Evolutionary conservation across 2,797 vertebrate genomes (phyloP), one percentile per base, ranked within the genome.

Genomic region (Silurus aristotelis): DNA sequence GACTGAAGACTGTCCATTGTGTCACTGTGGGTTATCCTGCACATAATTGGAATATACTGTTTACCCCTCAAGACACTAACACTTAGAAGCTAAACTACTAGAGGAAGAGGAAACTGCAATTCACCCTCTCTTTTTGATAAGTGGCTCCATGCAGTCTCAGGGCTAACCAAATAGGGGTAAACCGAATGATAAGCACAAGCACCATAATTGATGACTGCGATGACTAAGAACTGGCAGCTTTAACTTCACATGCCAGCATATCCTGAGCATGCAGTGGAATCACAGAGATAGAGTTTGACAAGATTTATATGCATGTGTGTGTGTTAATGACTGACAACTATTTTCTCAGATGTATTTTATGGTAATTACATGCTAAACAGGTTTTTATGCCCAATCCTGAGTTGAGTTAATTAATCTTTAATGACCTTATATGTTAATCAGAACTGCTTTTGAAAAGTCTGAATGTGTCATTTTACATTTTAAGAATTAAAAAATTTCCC

Each of bases 141-240:
- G 20, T 48, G 43, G 70, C 43, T 68, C 31, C 56, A 38, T 56
- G 19, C 27, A 2, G 78, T 80, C 55, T 27, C 80, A 20, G 56
- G 73, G 84, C 52, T 0, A 27, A 25, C 14, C 52, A 43, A 89
- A 82, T 27, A 76, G 63, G 43, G 46, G 55, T 52, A 83, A 90
- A 89, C 89, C 46, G 82, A 90, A 90, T 82, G 84, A 90, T 63
- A 83, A 83, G 84, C 15, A 9, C 61, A 79, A 87, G 88, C 63
- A 60, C 61, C 43, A 60, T 77, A 89, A 87, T 31, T 67, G 82
- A 90, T 82, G 83, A 82, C n/a, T 77, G 84, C 2, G 7, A 14
- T 73, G 88, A 89, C 85, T 90, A 89, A 90, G 88, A 63, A 8
- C 80, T 83, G 38, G 58, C 58, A 83, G 68, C 84, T 88, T 86